Percentiles rank a stretch among this genome's conserved stretches.
Conservation (phyloP, 2,113 vertebrate species). For the Bubo scandiacus region DNA sequence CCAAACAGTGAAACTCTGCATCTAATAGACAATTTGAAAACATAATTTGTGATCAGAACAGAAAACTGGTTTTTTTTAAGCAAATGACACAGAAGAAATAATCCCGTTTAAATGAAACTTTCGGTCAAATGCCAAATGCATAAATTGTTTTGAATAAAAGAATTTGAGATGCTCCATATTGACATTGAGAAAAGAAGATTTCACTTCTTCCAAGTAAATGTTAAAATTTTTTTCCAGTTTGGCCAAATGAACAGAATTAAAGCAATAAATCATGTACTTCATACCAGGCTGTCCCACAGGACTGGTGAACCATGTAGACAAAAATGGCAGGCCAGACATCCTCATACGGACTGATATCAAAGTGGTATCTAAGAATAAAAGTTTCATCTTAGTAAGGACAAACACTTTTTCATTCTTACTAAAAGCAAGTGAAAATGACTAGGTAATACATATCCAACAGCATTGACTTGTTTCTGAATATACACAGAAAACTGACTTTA, state of each 20-base stretch:
- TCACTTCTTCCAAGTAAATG: not conserved
- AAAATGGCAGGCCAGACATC: conserved; percentile 97
- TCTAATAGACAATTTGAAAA: not conserved
- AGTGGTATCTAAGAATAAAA: conserved; percentile 86
- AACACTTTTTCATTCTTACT: not conserved
- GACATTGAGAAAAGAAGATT: not conserved
- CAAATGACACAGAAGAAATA: not conserved
- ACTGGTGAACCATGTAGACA: conserved; percentile 94
- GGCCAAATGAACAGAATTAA: not conserved
- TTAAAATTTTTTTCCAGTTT: not conserved
- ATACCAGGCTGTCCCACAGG: conserved; percentile 93
- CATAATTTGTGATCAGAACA: not conserved
- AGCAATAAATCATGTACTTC: not conserved
- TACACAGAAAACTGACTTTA: not conserved
- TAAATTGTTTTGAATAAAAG: not conserved
- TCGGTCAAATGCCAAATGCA: not conserved
- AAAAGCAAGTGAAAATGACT: not conserved
- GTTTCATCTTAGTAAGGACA: not conserved
- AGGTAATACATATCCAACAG: not conserved
- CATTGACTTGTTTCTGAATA: not conserved
- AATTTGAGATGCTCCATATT: not conserved
- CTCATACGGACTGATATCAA: conserved; percentile 94
- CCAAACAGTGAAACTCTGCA: not conserved
- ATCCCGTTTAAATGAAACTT: not conserved
- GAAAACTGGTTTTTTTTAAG: not conserved